Evolutionary conservation across 1,140 invertebrate species (phyloP).

Genomic region (Theocolax elegans): DNA sequence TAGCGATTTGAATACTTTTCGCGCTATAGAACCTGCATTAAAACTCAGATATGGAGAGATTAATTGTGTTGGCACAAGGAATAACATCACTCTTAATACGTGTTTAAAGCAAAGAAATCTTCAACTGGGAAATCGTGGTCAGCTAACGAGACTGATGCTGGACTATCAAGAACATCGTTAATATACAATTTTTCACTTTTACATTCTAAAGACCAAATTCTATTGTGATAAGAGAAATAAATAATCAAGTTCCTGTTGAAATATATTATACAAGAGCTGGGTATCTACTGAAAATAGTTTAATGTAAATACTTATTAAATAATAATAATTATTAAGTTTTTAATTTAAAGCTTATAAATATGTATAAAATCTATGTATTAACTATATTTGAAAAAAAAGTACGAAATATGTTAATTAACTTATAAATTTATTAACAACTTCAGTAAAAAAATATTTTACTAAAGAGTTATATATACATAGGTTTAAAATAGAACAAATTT

Average conservation of each 20-base stretch:
- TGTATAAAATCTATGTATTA: conserved; percentile 16
- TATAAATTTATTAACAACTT: conserved; percentile 47
- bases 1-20: conserved; percentile 74
- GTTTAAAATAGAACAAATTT: conserved; percentile 34
- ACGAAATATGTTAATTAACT: conserved; percentile 43
- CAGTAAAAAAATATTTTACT: conserved; percentile 41
- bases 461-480: conserved; percentile 34
- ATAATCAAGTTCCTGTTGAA: conserved; percentile 35
- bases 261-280: conserved; percentile 28
- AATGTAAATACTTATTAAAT: conserved; percentile 39
- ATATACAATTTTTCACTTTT: conserved; percentile 30
- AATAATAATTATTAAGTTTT: conserved; percentile 22
- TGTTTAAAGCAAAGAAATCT: conserved; percentile 56
- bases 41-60: conserved; percentile 70
- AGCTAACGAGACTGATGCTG: conserved; percentile 65
- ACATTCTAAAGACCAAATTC: conserved; percentile 32
- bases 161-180: conserved; percentile 57
- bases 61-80: conserved; percentile 52
- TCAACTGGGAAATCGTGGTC: conserved; percentile 63
- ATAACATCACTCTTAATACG: conserved; percentile 48
- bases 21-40: conserved; percentile 78
- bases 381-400: conserved; percentile 28
- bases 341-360: not conserved
- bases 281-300: conserved; percentile 42
- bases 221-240: conserved; percentile 35